Evolutionary conservation across 1,140 invertebrate genomes (phyloP).

Genomic region (Meloidogyne floridensis): DNA sequence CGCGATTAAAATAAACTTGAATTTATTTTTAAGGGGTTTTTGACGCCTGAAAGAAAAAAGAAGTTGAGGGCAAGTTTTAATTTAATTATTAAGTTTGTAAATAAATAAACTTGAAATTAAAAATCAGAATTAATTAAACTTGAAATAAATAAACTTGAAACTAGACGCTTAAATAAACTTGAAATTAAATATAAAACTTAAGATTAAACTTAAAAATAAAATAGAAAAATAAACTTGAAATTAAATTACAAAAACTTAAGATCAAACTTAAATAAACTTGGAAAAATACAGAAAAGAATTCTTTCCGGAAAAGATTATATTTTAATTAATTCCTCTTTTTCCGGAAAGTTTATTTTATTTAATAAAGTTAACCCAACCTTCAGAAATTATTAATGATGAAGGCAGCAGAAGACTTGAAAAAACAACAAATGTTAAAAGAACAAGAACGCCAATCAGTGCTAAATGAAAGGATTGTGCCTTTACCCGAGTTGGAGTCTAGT

Average conservation of each 20-base stretch:
- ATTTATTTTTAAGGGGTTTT: slow-evolving; percentile 36
- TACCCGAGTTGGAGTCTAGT: slow-evolving; percentile 22
- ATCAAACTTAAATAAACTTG: background rate
- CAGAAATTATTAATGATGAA: slow-evolving; percentile 93
- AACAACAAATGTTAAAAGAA: slow-evolving; percentile 95
- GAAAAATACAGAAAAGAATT: too few relatives aligned
- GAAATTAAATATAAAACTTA: too few relatives aligned
- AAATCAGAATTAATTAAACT: background rate
- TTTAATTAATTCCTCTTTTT: too few relatives aligned
- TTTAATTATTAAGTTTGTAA: background rate
- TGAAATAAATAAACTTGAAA: too few relatives aligned
- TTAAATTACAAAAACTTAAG: background rate
- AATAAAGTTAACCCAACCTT: background rate
- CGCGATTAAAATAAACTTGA: background rate
- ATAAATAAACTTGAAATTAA: background rate
- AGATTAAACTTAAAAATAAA: too few relatives aligned
- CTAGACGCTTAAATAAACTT: background rate
- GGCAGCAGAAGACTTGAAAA: slow-evolving; percentile 97
- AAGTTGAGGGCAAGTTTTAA: slow-evolving; percentile 70
- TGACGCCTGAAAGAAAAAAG: slow-evolving; percentile 58
- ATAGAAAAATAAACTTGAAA: background rate
- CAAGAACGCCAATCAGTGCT: slow-evolving; percentile 95
- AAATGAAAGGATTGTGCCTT: slow-evolving; percentile 73
- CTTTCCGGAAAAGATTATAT: too few relatives aligned
- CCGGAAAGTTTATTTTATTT: background rate